These are phyloP conservation scores for Lathamus discolor DNA, from an alignment of 2,113 vertebrate genomes.

Conservation along the genomic window DNA sequence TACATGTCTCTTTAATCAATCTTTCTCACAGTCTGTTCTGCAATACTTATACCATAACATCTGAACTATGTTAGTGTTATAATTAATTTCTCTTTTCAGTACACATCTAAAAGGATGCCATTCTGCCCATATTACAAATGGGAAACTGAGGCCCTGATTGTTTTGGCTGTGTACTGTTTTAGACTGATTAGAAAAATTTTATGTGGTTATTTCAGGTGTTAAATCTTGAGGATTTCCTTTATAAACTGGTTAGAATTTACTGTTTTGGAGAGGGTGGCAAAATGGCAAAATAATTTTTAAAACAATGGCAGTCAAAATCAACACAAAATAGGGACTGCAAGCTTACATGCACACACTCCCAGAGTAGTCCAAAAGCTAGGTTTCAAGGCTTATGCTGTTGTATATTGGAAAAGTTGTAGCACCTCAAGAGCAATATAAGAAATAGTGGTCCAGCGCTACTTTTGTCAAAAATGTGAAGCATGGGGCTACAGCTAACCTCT, in stretches of 20 bases:
- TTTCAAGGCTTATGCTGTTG: not conserved
- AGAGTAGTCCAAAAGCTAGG: not conserved
- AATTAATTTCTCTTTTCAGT: not conserved
- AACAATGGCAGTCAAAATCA: not conserved
- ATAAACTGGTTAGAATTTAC: not conserved
- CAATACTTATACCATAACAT: not conserved
- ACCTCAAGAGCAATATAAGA: not conserved
- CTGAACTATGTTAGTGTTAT: not conserved
- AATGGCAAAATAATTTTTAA: not conserved
- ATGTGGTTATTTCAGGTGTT: not conserved
- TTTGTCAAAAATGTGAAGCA: not conserved
- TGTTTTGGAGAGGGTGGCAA: not conserved
- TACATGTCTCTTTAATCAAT: not conserved
- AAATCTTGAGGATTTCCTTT: not conserved
- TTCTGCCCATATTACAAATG: not conserved
- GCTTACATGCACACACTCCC: accelerated
- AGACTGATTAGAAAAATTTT: not conserved
- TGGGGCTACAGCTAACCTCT: not conserved
- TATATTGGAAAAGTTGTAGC: not conserved
- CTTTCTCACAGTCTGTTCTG: not conserved
- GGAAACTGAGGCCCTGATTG: not conserved
- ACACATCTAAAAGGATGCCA: not conserved
- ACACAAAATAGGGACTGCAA: not conserved
- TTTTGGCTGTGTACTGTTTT: not conserved
- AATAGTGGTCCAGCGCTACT: not conserved